These are phyloP conservation scores for Hirudo medicinalis DNA, from an alignment of 1,140 invertebrate species.

Conservation along the genomic window DNA sequence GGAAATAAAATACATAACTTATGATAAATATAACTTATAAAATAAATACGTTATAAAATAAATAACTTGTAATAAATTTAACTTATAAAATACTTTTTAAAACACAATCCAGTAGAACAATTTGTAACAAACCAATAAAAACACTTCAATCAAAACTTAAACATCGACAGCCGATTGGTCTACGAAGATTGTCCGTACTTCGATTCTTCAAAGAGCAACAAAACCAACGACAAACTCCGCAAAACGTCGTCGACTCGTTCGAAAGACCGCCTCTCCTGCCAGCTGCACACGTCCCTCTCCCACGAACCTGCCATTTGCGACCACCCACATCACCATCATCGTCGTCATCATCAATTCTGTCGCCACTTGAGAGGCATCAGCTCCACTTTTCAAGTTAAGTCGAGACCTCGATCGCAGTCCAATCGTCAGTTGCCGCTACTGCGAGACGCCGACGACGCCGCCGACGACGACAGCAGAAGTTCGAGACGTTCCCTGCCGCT, in stretches of 20 bases:
- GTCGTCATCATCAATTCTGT: background rate
- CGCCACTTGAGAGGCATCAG: background rate
- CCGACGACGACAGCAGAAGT: background rate
- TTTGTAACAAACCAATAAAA: no score
- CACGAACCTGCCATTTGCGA: background rate
- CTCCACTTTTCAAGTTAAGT: no score
- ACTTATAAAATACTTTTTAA: no score
- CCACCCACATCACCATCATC: conserved; percentile 1
- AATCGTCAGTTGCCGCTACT: background rate
- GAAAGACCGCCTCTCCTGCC: background rate
- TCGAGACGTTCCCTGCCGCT: no score
- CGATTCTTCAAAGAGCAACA: background rate
- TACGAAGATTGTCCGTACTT: conserved; percentile 7
- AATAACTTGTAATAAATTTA: no score
- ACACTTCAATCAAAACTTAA: background rate
- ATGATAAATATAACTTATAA: no score
- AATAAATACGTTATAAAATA: no score
- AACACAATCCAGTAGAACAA: no score
- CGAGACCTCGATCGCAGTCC: no score
- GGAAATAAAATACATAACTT: no score
- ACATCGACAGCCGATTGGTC: background rate
- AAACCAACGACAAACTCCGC: background rate
- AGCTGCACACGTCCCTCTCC: background rate
- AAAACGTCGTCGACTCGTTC: background rate
- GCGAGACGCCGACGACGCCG: background rate